Percentiles rank a stretch among this genome's conserved stretches.
phyloP scores from a whole-genome alignment of 2,113 vertebrate species.

The Petaurus breviceps region DNA sequence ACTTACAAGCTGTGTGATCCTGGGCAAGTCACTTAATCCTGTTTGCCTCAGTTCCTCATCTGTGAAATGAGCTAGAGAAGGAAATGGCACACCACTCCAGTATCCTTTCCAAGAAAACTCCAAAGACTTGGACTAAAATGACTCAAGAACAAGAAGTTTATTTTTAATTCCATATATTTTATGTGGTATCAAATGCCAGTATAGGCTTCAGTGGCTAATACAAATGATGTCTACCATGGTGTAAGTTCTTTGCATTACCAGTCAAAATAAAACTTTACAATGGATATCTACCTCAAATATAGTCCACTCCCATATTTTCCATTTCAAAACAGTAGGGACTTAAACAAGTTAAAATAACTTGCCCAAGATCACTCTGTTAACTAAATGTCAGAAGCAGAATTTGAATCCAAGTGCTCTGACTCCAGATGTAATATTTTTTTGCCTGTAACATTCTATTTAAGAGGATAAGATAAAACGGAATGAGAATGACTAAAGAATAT shows the following conservation, averaged over 20 bases:
- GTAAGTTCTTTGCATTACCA: background rate
- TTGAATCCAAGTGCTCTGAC: background rate
- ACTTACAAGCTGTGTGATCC: too few species aligned
- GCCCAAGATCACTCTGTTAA: background rate
- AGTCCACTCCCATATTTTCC: background rate
- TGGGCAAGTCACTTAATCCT: too few species aligned
- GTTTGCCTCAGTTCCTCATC: background rate
- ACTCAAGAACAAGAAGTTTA: background rate
- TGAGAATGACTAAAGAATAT: background rate
- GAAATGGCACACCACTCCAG: background rate
- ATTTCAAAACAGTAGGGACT: background rate
- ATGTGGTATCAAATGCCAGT: background rate
- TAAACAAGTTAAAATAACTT: background rate
- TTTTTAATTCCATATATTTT: conserved; percentile 61
- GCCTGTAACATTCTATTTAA: background rate
- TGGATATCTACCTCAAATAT: background rate
- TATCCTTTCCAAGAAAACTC: background rate
- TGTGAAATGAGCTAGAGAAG: background rate
- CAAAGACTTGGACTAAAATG: background rate
- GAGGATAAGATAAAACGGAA: background rate
- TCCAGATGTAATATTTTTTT: background rate
- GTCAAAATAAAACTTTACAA: background rate
- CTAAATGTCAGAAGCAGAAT: background rate
- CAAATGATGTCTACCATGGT: background rate
- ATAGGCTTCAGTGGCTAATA: background rate